Evolutionary conservation across 2,113 vertebrate genomes (phyloP), one percentile per base, ranked within the genome.

Genomic region (Eurypyga helias): DNA sequence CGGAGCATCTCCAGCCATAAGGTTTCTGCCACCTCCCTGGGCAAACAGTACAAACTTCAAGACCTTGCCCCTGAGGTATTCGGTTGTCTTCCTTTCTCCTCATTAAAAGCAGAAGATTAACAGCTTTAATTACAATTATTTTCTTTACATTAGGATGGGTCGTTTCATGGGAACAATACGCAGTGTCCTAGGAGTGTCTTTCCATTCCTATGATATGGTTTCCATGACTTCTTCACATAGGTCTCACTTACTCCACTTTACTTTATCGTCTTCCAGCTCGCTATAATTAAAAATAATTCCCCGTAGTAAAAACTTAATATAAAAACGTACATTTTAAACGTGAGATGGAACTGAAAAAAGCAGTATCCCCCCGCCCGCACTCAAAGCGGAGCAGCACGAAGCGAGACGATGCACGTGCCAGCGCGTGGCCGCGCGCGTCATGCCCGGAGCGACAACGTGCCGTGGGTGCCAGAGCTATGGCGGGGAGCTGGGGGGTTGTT

Each of bases 271-370:
- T 95, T 93, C 81, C 84, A 97, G 92, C 77, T 92, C 57, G 2
- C 89, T 95, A 94, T 95, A 97, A 97, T 97, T 97, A 97, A 97
- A 97, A 96, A 94, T 94, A 96, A 97, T 93, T 97, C 96, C 94
- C 96, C 0, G 1, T 20, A 87, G 96, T 78, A 95, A 82, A 87
- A 96, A 91, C 48, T 89, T 93, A 95, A 96, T 97, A 97, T 95
- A 66, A 95, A 86, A 91, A 79, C 31, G 77, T 91, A 95, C 81
- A 91, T 94, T 96, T 96, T 87, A 94, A 91, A 94, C 9, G 58
- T 14, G 62, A 95, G 87, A 89, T 66, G 87, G 89, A 91, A 94
- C 65, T 61, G 52, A 34, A 87, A 41, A 81, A 91, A 70, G 72
- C 43, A 26, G 4, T 60, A 64, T 72, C 61, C 48, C 87, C 76